phyloP scores from a whole-genome alignment of 1,140 invertebrate species.

The Zaprionus tsacasi region DNA sequence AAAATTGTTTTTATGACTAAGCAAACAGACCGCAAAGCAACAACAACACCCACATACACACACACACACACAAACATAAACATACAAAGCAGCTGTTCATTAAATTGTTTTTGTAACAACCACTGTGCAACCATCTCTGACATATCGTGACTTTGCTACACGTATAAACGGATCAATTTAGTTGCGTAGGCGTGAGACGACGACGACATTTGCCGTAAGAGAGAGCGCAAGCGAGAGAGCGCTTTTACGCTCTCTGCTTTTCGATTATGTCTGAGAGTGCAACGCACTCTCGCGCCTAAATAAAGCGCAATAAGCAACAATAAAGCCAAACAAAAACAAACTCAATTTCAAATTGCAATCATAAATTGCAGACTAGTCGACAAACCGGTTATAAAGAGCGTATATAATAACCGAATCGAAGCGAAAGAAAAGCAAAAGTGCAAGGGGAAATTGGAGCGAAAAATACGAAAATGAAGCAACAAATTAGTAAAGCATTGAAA shows the following conservation, averaged over 20 bases:
- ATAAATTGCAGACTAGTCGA: constrained; percentile 7
- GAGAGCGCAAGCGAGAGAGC: not conserved
- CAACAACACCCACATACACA: not conserved
- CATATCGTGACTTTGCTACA: constrained; percentile 6
- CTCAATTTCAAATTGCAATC: constrained; percentile 17
- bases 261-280: constrained; percentile 29
- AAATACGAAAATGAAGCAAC: constrained; percentile 53
- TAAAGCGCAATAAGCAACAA: constrained; percentile 28
- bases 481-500: constrained; percentile 65
- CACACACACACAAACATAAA: not conserved
- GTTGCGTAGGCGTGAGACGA: constrained; percentile 7
- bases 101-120: not conserved
- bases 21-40: constrained; percentile 14
- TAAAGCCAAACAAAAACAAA: constrained; percentile 14
- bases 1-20: constrained; percentile 15
- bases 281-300: constrained; percentile 33
- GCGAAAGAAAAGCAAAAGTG: constrained; percentile 25
- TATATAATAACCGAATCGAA: constrained; percentile 9
- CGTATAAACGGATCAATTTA: constrained; percentile 27
- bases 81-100: not conserved
- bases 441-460: constrained; percentile 35
- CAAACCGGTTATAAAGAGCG: constrained; percentile 25
- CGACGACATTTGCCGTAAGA: constrained; percentile 6
- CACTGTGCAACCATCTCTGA: not conserved
- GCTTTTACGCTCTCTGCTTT: constrained; percentile 21